Percentiles rank a stretch among this genome's conserved stretches.
These are phyloP conservation scores for Diuraphis noxia DNA, from an alignment of 1,140 invertebrate genomes.

Conservation along the genomic window DNA sequence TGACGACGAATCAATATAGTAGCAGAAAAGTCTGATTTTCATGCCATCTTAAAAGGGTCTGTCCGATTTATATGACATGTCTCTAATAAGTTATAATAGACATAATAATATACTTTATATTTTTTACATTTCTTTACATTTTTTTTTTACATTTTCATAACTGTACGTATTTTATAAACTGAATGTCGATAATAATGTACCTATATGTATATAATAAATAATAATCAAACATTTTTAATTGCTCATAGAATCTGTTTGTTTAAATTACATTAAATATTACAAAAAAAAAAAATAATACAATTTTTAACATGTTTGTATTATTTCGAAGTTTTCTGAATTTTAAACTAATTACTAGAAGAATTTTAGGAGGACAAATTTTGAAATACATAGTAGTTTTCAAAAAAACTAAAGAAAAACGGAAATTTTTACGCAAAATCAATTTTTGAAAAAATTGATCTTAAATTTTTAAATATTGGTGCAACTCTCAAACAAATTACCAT, in stretches of 20 bases:
- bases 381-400: too few relatives aligned
- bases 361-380: too few relatives aligned
- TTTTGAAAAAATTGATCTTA: too few relatives aligned
- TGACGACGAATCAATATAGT: not conserved
- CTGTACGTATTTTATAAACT: not conserved
- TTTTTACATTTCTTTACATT: not conserved
- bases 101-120: not conserved
- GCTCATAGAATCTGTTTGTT: not conserved
- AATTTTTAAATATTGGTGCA: too few relatives aligned
- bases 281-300: not conserved
- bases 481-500: too few relatives aligned
- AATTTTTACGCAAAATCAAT: too few relatives aligned
- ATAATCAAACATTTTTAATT: not conserved
- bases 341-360: not conserved
- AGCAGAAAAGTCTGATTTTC: not conserved
- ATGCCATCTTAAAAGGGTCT: not conserved
- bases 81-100: too few relatives aligned
- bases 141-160: too few relatives aligned
- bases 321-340: not conserved
- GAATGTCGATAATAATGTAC: not conserved
- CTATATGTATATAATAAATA: not conserved
- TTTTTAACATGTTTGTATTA: too few relatives aligned
- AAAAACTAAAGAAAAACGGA: too few relatives aligned
- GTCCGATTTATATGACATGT: not conserved
- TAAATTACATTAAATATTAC: not conserved